Conservation (phyloP, 2,113 vertebrate species). For the Isichthys henryi region DNA sequence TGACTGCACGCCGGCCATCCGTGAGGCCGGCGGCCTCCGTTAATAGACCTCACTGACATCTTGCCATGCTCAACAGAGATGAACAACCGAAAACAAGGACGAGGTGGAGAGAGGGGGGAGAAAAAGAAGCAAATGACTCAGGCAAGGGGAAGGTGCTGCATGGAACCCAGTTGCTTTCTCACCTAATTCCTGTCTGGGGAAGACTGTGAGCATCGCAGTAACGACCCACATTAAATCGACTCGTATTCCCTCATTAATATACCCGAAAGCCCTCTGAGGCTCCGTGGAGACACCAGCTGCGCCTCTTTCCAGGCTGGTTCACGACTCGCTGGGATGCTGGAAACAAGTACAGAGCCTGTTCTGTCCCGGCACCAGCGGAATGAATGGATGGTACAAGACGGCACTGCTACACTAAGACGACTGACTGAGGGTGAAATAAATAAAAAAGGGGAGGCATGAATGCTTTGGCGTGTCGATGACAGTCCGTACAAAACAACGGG, state of each 20-base stretch:
- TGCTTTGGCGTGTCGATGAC: background rate
- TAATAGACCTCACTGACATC: background rate
- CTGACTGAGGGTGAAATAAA: background rate
- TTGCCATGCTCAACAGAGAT: background rate
- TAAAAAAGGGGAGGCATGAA: background rate
- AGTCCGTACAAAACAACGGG: background rate
- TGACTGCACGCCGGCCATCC: background rate
- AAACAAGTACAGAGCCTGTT: background rate
- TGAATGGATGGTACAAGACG: background rate
- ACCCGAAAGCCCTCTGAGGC: background rate
- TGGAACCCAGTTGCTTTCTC: conserved; percentile 9
- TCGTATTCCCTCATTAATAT: conserved; percentile 19
- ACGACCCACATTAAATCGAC: background rate
- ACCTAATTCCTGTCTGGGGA: background rate
- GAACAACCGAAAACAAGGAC: background rate
- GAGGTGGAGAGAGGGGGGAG: background rate
- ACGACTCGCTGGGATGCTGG: background rate
- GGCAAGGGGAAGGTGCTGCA: background rate
- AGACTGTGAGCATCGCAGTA: background rate
- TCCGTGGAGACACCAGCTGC: background rate
- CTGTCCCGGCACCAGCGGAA: background rate
- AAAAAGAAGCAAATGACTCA: background rate
- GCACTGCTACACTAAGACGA: background rate
- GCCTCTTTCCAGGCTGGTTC: background rate
- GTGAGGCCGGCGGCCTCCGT: background rate